Evolutionary conservation across 2,113 vertebrate genomes (phyloP).

Genomic region (Sphaerodactylus townsendi): DNA sequence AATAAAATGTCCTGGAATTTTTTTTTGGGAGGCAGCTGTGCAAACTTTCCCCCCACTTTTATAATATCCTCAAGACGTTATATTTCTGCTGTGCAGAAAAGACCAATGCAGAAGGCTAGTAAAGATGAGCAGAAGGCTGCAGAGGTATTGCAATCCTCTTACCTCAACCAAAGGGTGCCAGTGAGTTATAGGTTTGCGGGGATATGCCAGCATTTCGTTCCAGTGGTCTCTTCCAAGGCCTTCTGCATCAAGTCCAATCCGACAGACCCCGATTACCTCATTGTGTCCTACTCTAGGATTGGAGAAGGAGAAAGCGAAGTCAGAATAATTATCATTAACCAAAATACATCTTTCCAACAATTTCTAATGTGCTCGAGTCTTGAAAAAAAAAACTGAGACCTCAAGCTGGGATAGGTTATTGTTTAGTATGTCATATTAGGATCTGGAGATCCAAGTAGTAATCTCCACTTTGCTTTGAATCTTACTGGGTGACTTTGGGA

Average conservation of each 20-base stretch:
- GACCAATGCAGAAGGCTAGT: neutral
- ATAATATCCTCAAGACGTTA: too few relatives aligned
- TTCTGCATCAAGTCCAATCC: slow-evolving; percentile 89
- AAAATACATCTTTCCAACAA: too few relatives aligned
- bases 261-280: slow-evolving; percentile 95
- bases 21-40: too few relatives aligned
- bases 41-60: too few relatives aligned
- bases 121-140: neutral
- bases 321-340: neutral
- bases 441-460: too few relatives aligned
- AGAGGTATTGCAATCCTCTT: slow-evolving; percentile 46
- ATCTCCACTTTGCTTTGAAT: too few relatives aligned
- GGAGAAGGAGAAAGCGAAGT: slow-evolving; percentile 18
- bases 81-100: too few relatives aligned
- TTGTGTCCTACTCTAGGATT: slow-evolving; percentile 92
- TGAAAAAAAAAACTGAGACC: too few relatives aligned
- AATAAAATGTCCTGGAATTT: too few relatives aligned
- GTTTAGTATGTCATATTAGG: too few relatives aligned
- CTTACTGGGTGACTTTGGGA: too few relatives aligned
- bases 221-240: slow-evolving; percentile 96
- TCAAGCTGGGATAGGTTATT: too few relatives aligned
- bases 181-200: slow-evolving; percentile 96
- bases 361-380: neutral
- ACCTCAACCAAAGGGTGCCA: slow-evolving; percentile 97
- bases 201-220: slow-evolving; percentile 98